phyloP scores from a whole-genome alignment of 2,888 invertebrate genomes.

The Drosophila ezoana region DNA sequence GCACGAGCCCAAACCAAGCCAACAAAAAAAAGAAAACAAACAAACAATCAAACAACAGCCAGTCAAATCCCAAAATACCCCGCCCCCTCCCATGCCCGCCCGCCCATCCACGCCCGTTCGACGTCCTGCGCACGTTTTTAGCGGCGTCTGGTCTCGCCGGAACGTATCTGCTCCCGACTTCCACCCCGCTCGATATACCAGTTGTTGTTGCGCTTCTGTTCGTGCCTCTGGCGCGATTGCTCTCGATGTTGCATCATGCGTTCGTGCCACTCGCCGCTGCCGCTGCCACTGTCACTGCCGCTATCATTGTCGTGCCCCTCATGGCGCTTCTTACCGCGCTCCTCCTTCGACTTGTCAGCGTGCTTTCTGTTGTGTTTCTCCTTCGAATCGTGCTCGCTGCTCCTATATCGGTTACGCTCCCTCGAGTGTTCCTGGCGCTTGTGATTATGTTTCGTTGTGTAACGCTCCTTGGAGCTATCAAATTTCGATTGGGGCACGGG shows the following conservation, averaged over 20 bases:
- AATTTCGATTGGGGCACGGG: background rate
- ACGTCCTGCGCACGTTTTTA: background rate
- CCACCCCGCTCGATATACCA: conserved; percentile 83
- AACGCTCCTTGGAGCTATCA: conserved; percentile 13
- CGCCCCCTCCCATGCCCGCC: background rate
- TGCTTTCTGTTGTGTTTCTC: conserved; percentile 46
- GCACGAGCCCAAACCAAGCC: background rate
- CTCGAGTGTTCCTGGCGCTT: conserved; percentile 36
- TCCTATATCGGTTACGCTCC: conserved; percentile 26
- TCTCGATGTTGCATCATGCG: conserved; percentile 82
- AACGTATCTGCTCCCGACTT: conserved; percentile 79
- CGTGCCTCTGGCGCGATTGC: conserved; percentile 66
- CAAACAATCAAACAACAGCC: no score
- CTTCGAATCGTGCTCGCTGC: conserved; percentile 47
- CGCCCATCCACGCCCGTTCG: background rate
- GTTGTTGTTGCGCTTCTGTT: conserved; percentile 74
- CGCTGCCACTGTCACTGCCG: conserved; percentile 50
- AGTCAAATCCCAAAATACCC: background rate
- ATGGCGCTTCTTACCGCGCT: conserved; percentile 17
- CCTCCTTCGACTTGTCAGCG: conserved; percentile 28
- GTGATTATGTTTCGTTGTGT: conserved; percentile 27
- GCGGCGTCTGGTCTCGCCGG: conserved; percentile 46
- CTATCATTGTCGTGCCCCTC: conserved; percentile 38
- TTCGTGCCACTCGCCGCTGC: conserved; percentile 80
- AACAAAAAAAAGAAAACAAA: no score